Evolutionary conservation across 2,888 invertebrate genomes (phyloP), one percentile per base, ranked within the genome.

Genomic region (Metalampra italica): DNA sequence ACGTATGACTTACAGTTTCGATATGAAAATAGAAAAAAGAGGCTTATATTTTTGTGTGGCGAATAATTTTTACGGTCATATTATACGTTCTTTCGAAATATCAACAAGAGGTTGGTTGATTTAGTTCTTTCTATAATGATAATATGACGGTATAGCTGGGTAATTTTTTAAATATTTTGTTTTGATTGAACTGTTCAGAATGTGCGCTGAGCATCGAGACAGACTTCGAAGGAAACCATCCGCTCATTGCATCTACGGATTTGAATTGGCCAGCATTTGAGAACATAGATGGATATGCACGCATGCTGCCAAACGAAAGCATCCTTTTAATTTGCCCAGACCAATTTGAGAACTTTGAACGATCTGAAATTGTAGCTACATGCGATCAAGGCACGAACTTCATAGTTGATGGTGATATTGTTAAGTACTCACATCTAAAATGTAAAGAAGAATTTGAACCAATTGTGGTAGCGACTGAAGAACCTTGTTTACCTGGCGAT

Each of bases 21-120:
- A 49, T 7, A 72, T 75, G 72, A 57, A 46, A 13, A 39, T 51
- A 0, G 49, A 53, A 0, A 57, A 61, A 29, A 60, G 62, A n/a
- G 82, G 82, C 12, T 53, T 50, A n/a, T 82, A 76, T 44, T 59
- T 55, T 1, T 83, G 82, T 51, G 53, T 67, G 29, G 72, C 75
- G 0, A 62, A 52, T 14, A 83, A 83, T 54, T 45, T 47, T 0
- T 69, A 64, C 41, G 82, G 82, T 15, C 63, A 43, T 34, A 66
- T 74, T 9, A 55, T 40, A 11, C 64, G 78, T 15, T 55, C 59
- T 9, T 81, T 75, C 48, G 58, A 60, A 2, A 58, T 81, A 29
- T 45, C 54, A n/a, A 55, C 64, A 4, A 43, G 32, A 57, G 73
- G 78, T 79, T 49, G 50, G 51, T 45, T 32, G 43, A 49, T 34